These are phyloP conservation scores for Astatotilapia flaviijosephi DNA, from an alignment of 2,113 vertebrate genomes.

Conservation along the genomic window DNA sequence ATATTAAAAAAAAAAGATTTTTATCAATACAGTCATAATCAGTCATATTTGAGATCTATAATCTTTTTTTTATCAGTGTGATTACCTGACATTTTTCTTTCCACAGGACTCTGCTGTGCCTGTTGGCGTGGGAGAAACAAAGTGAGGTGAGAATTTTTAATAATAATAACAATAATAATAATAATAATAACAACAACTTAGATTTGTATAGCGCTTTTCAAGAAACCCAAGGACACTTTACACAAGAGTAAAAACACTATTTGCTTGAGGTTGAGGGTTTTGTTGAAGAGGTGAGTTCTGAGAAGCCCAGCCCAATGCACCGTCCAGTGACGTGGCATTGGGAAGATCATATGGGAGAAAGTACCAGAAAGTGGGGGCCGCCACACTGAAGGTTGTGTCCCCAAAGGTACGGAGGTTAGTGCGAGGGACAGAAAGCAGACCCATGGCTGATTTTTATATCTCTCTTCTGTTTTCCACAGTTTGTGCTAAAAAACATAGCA, in stretches of 20 bases:
- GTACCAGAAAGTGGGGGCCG: background rate
- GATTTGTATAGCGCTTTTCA: background rate
- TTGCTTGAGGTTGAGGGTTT: background rate
- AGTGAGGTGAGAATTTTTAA: background rate
- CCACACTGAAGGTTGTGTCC: background rate
- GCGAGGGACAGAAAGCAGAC: background rate
- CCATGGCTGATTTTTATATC: background rate
- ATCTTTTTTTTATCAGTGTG: background rate
- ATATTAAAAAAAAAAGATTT: background rate
- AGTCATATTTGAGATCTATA: background rate
- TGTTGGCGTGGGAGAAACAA: background rate
- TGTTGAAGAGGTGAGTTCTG: background rate
- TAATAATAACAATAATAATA: background rate
- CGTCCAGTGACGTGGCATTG: background rate
- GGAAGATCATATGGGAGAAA: background rate
- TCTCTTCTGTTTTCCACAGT: background rate
- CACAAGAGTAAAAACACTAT: background rate
- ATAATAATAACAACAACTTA: background rate
- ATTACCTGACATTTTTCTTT: background rate
- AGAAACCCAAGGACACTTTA: background rate
- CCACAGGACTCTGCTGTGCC: background rate
- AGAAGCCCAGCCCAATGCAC: fast-evolving
- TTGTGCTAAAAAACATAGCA: background rate
- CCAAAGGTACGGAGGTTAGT: background rate
- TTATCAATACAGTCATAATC: background rate